Base-by-base conservation (phyloP, 2,888 invertebrate species). In the Anticlea derivata region DNA sequence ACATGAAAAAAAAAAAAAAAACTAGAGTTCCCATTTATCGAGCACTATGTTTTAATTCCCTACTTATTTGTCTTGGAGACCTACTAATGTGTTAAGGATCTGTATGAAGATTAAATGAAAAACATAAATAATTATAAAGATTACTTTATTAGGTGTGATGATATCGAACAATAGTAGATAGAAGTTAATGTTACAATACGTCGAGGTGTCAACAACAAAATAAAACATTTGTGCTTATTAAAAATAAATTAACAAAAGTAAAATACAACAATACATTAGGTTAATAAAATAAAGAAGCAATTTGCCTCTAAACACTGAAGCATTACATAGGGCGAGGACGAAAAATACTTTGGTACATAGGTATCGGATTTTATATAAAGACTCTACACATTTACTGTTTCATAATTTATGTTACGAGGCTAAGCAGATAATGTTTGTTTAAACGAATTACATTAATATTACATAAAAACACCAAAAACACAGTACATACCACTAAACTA, bases 141-240 rank as follows among this genome's bases (percentile, higher is more conserved):
- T 89, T 89, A 86, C 80, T 85, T 87, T 87, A 88, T 88, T 89
- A 88, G 80, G 75, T 82, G 88, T 89, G 88, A 86, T 84, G 86
- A 83, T 84, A 73, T 81, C 76, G 80, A 88, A 84, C 84, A 85
- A 83, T 86, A 56, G 39, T 54, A 58, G 56, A 58, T 59, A 87
- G 80, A 80, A 80, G 79, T 84, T 83, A 86, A 83, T 82, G 82
- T 83, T 85, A 86, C 70, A 83, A 73, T 76, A 86, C 79, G 80
- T 82, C 77, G 79, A 80, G 77, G 86, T 87, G 86, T 82, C 85
- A 86, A 88, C 86, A 86, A 86, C 77, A 83, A 83, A 88, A 86
- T 86, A 84, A 90, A 66, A 83, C 83, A 80, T 85, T 84, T 88
- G 90, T 90, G 90, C 87, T 78, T 77, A 64, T 72, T 81, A 85